Percentiles rank a stretch among this genome's conserved stretches.
phyloP scores from a whole-genome alignment of 1,140 invertebrate species.

The Trachymyrmex septentrionalis region DNA sequence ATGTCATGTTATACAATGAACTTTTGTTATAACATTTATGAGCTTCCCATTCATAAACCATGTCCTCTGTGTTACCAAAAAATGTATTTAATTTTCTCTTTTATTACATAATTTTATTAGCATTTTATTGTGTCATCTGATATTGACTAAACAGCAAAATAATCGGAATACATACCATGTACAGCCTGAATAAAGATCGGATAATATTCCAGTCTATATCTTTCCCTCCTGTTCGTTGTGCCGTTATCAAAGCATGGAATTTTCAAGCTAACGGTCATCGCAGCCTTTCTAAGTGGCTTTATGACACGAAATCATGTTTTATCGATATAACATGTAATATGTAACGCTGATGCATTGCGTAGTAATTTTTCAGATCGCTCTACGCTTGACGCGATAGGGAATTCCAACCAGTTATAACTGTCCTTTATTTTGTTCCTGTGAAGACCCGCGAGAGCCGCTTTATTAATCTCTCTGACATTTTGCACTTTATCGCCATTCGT shows the following conservation, averaged over 20 bases:
- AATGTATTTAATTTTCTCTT: not conserved
- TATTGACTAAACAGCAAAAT: not conserved
- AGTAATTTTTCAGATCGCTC: constrained; percentile 27
- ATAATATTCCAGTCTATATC: not conserved
- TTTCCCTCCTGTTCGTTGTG: not conserved
- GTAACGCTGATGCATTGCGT: constrained; percentile 9
- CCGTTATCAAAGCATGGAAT: not conserved
- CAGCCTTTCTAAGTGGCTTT: not conserved
- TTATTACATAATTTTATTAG: not conserved
- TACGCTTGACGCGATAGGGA: constrained; percentile 18
- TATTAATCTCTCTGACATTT: constrained; percentile 54
- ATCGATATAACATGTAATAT: constrained; percentile 13
- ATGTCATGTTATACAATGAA: not conserved
- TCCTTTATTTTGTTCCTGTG: constrained; percentile 10
- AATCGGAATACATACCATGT: not conserved
- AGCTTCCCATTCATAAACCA: not conserved
- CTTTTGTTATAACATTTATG: not conserved
- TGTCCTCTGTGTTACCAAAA: not conserved
- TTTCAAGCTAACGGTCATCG: constrained; percentile 4
- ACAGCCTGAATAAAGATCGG: not conserved
- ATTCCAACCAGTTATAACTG: constrained; percentile 7
- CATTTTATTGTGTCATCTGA: not conserved
- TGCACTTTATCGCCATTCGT: constrained; percentile 22
- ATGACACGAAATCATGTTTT: constrained; percentile 5
- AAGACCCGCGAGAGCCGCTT: constrained; percentile 12